These are phyloP conservation scores for Protaetia brevitarsis DNA, from an alignment of 1,140 invertebrate species.

Conservation along the genomic window DNA sequence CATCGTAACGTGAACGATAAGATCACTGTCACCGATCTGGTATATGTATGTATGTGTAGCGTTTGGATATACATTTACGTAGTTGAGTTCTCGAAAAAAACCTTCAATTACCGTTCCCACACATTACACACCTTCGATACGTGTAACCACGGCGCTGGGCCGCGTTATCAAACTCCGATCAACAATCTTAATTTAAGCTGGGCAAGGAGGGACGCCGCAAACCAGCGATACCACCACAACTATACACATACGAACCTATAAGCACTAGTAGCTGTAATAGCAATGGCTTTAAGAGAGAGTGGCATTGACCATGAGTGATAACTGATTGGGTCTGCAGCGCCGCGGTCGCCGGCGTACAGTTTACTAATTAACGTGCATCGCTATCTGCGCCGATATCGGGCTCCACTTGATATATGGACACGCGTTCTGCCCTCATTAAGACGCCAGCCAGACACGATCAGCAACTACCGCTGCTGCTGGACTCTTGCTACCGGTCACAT, in stretches of 20 bases:
- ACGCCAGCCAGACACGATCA: slow-evolving; percentile 41
- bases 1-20: no score
- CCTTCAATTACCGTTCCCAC: slow-evolving; percentile 28
- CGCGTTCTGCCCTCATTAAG: slow-evolving; percentile 42
- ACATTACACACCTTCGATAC: slow-evolving; percentile 27
- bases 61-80: neutral
- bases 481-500: slow-evolving; percentile 24
- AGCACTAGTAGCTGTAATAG: slow-evolving; percentile 3
- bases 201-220: neutral
- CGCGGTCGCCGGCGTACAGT: slow-evolving; percentile 35
- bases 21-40: neutral
- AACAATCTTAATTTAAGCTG: slow-evolving; percentile 28
- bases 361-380: slow-evolving; percentile 41
- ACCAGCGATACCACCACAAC: slow-evolving; percentile 1
- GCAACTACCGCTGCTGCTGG: slow-evolving; percentile 27
- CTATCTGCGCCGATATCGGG: slow-evolving; percentile 38
- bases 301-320: slow-evolving; percentile 28
- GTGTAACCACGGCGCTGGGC: slow-evolving; percentile 22
- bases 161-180: slow-evolving; percentile 23
- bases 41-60: neutral
- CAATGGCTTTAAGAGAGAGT: slow-evolving; percentile 8
- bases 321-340: slow-evolving; percentile 34
- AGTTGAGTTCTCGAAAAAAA: neutral
- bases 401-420: slow-evolving; percentile 39
- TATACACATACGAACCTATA: neutral